These are phyloP conservation scores for Phalanger gymnotis DNA, from an alignment of 2,797 vertebrate species.

Conservation along the genomic window DNA sequence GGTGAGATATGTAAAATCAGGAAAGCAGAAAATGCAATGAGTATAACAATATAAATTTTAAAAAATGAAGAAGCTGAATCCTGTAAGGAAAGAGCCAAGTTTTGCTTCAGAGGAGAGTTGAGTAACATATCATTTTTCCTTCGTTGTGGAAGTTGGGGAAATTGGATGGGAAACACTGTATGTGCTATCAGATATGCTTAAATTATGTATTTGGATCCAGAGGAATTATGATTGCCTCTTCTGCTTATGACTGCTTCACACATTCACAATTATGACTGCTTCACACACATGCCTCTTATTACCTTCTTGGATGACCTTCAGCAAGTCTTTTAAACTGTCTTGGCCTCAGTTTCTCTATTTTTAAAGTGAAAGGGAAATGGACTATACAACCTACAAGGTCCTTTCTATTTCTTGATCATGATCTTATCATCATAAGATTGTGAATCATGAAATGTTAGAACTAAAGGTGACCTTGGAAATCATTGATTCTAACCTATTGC, in stretches of 20 bases:
- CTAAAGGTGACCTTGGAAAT: not conserved
- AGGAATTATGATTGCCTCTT: not conserved
- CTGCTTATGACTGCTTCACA: no score
- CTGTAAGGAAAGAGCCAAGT: not conserved
- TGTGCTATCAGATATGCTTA: not conserved
- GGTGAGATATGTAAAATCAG: not conserved
- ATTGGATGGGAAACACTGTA: not conserved
- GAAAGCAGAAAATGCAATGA: not conserved
- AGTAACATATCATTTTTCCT: not conserved
- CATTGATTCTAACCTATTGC: no score
- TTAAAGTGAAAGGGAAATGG: not conserved
- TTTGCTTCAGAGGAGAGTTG: not conserved
- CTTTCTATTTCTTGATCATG: not conserved
- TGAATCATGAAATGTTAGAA: not conserved
- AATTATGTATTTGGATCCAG: not conserved
- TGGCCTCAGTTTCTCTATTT: not conserved
- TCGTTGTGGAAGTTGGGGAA: not conserved
- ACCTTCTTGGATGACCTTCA: not conserved
- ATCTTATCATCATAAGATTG: not conserved
- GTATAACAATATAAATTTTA: not conserved
- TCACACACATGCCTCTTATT: no score
- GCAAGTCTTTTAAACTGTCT: not conserved
- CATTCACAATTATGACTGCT: no score
- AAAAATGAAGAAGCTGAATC: no score
- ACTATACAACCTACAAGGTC: not conserved